Base-by-base conservation (phyloP, 2,888 invertebrate genomes). In the Antheraea assamensis region DNA sequence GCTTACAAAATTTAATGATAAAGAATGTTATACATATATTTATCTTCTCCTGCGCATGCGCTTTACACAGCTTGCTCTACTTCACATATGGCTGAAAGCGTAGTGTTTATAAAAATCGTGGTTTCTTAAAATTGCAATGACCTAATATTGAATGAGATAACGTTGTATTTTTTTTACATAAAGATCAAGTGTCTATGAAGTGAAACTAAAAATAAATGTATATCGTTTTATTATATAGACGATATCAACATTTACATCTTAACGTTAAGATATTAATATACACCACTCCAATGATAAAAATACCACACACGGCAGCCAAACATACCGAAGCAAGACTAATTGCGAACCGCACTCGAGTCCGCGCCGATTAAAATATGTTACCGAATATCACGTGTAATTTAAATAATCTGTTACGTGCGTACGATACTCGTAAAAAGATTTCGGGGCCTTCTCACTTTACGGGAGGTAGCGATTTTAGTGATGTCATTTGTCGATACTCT, bases 381-480 rank as follows among this genome's bases (percentile, higher is more conserved):
- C 70, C 73, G 52, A 70, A 73, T 71, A 71, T 35, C 58, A 31
- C 73, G 66, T 64, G 73, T 75, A 76, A 77, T 78, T 75, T 73
- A 74, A 76, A 75, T 76, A 74, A 76, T 75, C 74, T 75, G 47
- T 78, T 74, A 78, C 77, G 76, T 73, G 47, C 49, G 71, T 68
- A 68, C 35, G 31, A 68, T n/a, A 68, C 68, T 68, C 68, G 68
- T 68, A 31, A 68, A 68, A 68, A 68, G 19, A 30, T 30, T 35
- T 77, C 77, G 82, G 35, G 77, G 80, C 82, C 84, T 84, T 84
- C 78, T 80, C 76, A 77, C 81, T 84, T 83, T 81, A 81, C 83
- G 79, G 82, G 80, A 80, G 78, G 83, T 82, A 85, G 85, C 84
- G 79, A 82, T 81, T 82, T 81, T 86, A 87, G 87, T 85, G 87